phyloP scores from a whole-genome alignment of 2,113 vertebrate genomes.

The Neodontobutis hainanensis region DNA sequence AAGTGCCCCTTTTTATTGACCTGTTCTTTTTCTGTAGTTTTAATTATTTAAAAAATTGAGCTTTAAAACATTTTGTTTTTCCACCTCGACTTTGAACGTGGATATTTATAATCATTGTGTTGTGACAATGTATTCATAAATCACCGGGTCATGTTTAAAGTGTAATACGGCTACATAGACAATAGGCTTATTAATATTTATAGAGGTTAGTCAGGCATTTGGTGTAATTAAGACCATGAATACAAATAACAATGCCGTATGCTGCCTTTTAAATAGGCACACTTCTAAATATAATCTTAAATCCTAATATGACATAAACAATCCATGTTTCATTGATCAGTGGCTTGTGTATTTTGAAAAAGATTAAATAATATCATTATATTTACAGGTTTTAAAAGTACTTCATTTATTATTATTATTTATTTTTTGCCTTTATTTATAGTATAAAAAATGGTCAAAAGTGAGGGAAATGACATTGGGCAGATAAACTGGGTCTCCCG shows the following conservation, averaged over 20 bases:
- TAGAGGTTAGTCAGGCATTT: constrained; percentile 51
- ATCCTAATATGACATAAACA: constrained; percentile 2
- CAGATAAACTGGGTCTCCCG: no score
- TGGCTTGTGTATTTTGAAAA: neutral
- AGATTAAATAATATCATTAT: no score
- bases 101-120: constrained; percentile 28
- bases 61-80: constrained; percentile 6
- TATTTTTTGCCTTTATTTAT: no score
- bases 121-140: constrained; percentile 34
- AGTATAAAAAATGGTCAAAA: no score
- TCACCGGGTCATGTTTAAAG: constrained; percentile 23
- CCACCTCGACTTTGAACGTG: constrained; percentile 11
- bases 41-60: constrained; percentile 1
- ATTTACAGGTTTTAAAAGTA: no score
- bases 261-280: constrained; percentile 32
- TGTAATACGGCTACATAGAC: constrained; percentile 35
- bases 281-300: constrained; percentile 18
- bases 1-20: neutral
- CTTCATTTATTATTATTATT: no score
- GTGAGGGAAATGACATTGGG: no score
- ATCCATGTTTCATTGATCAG: constrained; percentile 14
- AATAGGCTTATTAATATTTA: constrained; percentile 58
- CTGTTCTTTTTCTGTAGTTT: constrained; percentile 1
- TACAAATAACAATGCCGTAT: constrained; percentile 14
- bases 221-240: constrained; percentile 47